Base-by-base conservation (phyloP, 1,140 invertebrate genomes). In the Aleiodes sp. region DNA sequence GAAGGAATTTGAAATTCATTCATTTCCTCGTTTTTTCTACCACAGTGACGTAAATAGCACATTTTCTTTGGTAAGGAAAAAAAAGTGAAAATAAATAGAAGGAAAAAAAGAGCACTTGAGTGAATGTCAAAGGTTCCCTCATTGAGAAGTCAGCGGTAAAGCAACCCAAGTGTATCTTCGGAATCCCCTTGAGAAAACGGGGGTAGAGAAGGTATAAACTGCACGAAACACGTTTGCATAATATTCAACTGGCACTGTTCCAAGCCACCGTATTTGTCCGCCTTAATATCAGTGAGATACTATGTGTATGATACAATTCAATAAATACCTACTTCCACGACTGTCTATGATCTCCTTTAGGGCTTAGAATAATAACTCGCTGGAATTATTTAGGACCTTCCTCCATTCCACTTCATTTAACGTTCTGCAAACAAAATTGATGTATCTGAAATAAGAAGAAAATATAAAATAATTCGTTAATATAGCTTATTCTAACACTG, bases 171-270 rank as follows among this genome's bases (percentile, higher is more conserved):
- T 52, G 41, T 41, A 65, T 63, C 60, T 65, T 46, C 19, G 41
- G 33, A 56, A 65, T 33, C 31, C 64, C 43, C 64, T 65, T 57
- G 43, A 68, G 65, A 59, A 68, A 37, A 14, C 31, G 19, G 33
- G 31, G 41, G 41, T n/a, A 19, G 24, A 56, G 7, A 56, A 59
- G 56, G 26, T 29, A 33, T 37, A 62, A 68, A 60, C 56, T 60
- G 66, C 33, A 60, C 29, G 57, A 62, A 60, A 52, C 57, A 62
- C 37, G 37, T 68, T 62, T 68, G 59, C 57, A 68, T 46, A 68
- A 68, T 68, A 68, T 52, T 68, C 35, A 59, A 26, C 41, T 68
- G 66, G 66, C 66, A 61, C 21, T 16, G 16, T 43, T 59, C 66
- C 66, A 68, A 60, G 9, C 12, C 31, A 41, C 35, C 37, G 29